Base-by-base conservation (phyloP, 2,113 vertebrate species). In the Hippocampus barbouri region DNA sequence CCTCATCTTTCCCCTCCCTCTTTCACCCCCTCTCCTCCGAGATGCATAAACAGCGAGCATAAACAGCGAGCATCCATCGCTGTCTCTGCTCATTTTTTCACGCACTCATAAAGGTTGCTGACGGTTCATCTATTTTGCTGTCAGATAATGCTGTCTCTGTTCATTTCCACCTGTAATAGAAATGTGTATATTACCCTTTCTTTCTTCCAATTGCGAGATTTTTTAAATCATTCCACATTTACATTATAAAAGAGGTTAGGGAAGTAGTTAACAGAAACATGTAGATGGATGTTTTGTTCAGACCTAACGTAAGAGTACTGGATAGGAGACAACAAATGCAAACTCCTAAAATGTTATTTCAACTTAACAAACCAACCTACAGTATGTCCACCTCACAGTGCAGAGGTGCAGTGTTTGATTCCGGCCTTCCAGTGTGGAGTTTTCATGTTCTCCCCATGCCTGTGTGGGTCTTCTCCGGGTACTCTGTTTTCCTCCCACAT, bases 11-110 rank as follows among this genome's bases (percentile, higher is more conserved):
- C 59, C 69, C n/a, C 49, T 49, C 56, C 5, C 34, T 38, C 34
- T 6, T 38, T 77, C 73, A 47, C 62, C 62, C 34, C 21, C 1
- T 65, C 60, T 78, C 73, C 65, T 68, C 30, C 27, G 73, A 84
- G 77, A 85, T 69, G 38, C 67, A 76, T 79, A 86, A 86, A 86
- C 77, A 72, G 40, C 30, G 54, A 78, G 70, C 73, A 62, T 76
- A 86, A 86, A 86, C 77, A 72, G 40, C 30, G 54, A 78, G 70
- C 73, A 62, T 76, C 76, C 72, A 83, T 80, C 16, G 73, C 81
- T 75, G 85, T 81, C 76, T 34, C 70, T 72, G 80, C 65, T 90
- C 77, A 82, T 85, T 84, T 86, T 71, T 74, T 73, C 70, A 70
- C 51, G 49, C 72, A 61, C 65, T 67, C 69, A 61, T 83, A 81